phyloP scores from a whole-genome alignment of 2,797 vertebrate genomes.

The Staurois parvus region DNA sequence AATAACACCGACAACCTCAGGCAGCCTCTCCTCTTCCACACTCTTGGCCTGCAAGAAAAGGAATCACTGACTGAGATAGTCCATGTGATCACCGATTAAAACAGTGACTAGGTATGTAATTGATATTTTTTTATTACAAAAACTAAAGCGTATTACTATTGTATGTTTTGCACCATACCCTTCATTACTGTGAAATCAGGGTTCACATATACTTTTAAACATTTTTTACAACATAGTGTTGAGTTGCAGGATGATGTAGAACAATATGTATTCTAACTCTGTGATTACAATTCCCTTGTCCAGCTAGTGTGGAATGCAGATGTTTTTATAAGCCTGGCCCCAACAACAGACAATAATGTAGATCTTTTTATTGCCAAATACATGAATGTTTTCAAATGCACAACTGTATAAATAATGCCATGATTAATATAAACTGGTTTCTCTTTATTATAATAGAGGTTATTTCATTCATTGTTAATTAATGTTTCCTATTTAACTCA shows the following conservation, averaged over 20 bases:
- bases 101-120: too few species aligned
- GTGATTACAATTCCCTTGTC: slow-evolving; percentile 51
- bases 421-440: slow-evolving; percentile 66
- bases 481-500: slow-evolving; percentile 3
- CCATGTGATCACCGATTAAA: too few species aligned
- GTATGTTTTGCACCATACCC: too few species aligned
- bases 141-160: too few species aligned
- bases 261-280: slow-evolving; percentile 22
- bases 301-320: slow-evolving; percentile 53
- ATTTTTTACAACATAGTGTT: too few species aligned
- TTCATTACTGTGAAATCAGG: too few species aligned
- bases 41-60: too few species aligned
- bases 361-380: slow-evolving; percentile 60
- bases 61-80: too few species aligned
- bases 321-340: slow-evolving; percentile 62
- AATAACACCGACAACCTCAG: too few species aligned
- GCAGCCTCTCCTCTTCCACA: too few species aligned
- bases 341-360: slow-evolving; percentile 62
- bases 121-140: too few species aligned
- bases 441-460: slow-evolving; percentile 58
- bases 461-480: slow-evolving; percentile 64
- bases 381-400: slow-evolving; percentile 61
- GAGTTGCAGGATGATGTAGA: not conserved
- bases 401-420: slow-evolving; percentile 60
- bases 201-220: too few species aligned